Conservation (phyloP, 2,888 invertebrate species). For the Dryadula phaetusa region DNA sequence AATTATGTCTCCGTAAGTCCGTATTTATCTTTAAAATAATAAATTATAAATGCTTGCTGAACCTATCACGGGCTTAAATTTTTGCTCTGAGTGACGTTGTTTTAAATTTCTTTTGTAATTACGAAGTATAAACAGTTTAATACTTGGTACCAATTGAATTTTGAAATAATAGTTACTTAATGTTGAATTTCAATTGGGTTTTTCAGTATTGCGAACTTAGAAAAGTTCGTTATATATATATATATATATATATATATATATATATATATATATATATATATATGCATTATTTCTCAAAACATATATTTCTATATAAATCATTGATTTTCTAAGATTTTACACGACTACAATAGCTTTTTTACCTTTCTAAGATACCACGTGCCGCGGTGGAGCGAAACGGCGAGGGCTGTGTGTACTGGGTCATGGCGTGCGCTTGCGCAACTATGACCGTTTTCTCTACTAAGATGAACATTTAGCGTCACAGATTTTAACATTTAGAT, state of each 20-base stretch:
- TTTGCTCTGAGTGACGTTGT: not conserved
- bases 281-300: no score
- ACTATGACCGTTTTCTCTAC: constrained; percentile 48
- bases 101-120: not conserved
- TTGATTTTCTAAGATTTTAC: not conserved
- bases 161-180: no score
- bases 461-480: constrained; percentile 33
- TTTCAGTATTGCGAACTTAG: not conserved
- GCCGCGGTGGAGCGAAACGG: constrained; percentile 73
- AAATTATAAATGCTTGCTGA: constrained; percentile 40
- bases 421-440: constrained; percentile 59
- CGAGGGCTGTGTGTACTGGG: constrained; percentile 54
- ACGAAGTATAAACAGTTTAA: not conserved
- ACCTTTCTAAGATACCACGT: constrained; percentile 59
- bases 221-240: not conserved
- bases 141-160: not conserved
- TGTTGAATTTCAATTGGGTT: not conserved
- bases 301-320: constrained; percentile 3
- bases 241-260: no score
- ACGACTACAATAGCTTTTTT: constrained; percentile 24
- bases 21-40: constrained; percentile 42
- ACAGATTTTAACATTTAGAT: constrained; percentile 32
- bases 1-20: constrained; percentile 55
- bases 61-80: constrained; percentile 24
- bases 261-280: no score